Base-by-base conservation (phyloP, 2,888 invertebrate genomes). In the Ctenicera cuprea region DNA sequence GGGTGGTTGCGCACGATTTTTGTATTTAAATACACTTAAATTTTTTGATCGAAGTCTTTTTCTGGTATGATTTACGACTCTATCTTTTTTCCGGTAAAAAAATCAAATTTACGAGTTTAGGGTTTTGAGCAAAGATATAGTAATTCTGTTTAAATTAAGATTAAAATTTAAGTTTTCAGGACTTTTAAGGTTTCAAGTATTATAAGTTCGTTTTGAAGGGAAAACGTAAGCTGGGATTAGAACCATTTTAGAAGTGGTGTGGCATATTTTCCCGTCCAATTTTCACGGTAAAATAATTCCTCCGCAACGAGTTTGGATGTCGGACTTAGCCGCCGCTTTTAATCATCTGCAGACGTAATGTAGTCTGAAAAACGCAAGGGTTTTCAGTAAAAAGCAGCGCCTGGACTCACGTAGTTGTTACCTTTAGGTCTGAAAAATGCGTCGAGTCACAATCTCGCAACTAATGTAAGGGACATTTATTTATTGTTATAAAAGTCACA, bases 401-500 rank as follows among this genome's bases (percentile, higher is more conserved):
- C 14, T 33, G 57, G 20, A 14, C 38, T 37, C 59, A 59, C 59
- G 59, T 59, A 59, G 59, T 33, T 62, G 62, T 62, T 62, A 71
- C 71, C 61, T 68, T 22, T 59, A 45, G 43, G 33, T 45, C 48
- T 52, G 48, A 69, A 74, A 75, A 71, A 71, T 67, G 68, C 68
- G 65, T 69, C 50, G 69, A 71, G 67, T 66, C 45, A 64, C 68
- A 71, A 74, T 74, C 63, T 69, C 65, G 62, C 66, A 62, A 73
- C 67, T 78, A 79, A 76, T 77, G 78, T 72, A 62, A 64, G 76
- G 80, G 82, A 82, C 83, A 82, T 84, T 83, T 83, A 84, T 84
- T 84, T 84, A 84, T 84, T 84, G 82, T 84, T 84, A 84, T 84
- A 84, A 84, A 84, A 83, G 84, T 84, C 84, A 82, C 83, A 84